Evolutionary conservation across 2,797 vertebrate genomes (phyloP).

Genomic region (Lepilemur septentrionalis): DNA sequence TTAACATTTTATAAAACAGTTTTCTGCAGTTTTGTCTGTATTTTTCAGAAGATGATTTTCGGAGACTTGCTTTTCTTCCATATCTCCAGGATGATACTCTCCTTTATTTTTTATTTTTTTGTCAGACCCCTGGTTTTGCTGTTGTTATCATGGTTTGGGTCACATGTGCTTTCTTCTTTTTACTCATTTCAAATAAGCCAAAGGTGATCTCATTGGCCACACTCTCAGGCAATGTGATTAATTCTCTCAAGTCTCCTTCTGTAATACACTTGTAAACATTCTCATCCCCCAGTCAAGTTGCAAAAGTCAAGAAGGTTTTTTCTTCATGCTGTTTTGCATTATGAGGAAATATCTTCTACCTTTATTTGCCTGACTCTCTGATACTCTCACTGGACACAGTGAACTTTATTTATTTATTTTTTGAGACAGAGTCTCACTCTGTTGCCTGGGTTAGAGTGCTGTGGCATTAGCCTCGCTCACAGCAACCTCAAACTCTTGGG

Average conservation of each 20-base stretch:
- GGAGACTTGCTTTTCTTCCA: background rate
- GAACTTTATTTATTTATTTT: background rate
- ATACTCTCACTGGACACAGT: background rate
- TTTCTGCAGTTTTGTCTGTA: slow-evolving; percentile 38
- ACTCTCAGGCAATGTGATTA: background rate
- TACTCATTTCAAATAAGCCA: background rate
- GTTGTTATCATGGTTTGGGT: slow-evolving; percentile 1
- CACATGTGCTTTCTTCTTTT: background rate
- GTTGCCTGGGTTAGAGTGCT: no score
- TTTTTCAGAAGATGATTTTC: background rate
- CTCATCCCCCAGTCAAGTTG: background rate
- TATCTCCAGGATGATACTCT: background rate
- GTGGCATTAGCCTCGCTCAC: no score
- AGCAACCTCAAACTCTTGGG: no score
- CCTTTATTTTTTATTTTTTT: background rate
- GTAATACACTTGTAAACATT: background rate
- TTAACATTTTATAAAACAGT: background rate
- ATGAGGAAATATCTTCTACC: background rate
- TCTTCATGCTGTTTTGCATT: background rate
- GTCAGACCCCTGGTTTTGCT: background rate
- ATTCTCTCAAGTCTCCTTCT: background rate
- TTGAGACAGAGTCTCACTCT: no score
- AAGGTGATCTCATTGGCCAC: background rate
- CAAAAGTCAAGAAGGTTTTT: background rate
- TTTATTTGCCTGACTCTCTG: background rate